phyloP scores from a whole-genome alignment of 2,113 vertebrate genomes.

The Calidris pugnax region DNA sequence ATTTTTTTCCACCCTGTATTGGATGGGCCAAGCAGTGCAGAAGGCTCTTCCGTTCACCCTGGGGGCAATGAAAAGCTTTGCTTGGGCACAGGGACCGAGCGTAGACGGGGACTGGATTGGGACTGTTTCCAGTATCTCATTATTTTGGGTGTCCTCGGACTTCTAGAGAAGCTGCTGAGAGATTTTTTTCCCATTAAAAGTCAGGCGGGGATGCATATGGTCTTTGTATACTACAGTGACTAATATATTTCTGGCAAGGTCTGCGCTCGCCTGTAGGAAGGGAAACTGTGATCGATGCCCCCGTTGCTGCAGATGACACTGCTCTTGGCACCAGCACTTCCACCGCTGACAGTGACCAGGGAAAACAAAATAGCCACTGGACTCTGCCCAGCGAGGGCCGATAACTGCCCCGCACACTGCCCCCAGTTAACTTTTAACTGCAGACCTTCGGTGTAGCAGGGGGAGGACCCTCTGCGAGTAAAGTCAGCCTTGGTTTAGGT shows the following conservation, averaged over 20 bases:
- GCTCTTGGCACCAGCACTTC: slow-evolving; percentile 21
- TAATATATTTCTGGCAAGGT: slow-evolving; percentile 50
- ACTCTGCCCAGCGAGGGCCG: neutral
- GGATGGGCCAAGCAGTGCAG: neutral
- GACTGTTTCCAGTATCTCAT: neutral
- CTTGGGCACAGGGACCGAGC: accelerated
- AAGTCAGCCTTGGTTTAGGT: neutral
- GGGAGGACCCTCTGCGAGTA: neutral
- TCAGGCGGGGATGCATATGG: neutral
- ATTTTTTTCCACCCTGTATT: neutral
- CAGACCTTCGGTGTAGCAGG: neutral
- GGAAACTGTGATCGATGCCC: slow-evolving; percentile 51
- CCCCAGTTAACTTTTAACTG: neutral
- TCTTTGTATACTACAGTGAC: slow-evolving; percentile 57
- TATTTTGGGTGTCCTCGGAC: slow-evolving; percentile 1
- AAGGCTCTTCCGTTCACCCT: neutral
- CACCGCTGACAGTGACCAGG: neutral
- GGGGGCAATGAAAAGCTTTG: neutral
- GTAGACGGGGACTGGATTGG: neutral
- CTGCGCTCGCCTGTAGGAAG: neutral
- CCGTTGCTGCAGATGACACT: slow-evolving; percentile 22
- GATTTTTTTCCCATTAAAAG: slow-evolving; percentile 36
- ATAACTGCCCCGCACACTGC: neutral
- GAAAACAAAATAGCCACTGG: slow-evolving; percentile 36
- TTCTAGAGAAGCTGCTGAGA: slow-evolving; percentile 1